Evolutionary conservation across 2,797 vertebrate species (phyloP).

Genomic region (Rhinella marina): DNA sequence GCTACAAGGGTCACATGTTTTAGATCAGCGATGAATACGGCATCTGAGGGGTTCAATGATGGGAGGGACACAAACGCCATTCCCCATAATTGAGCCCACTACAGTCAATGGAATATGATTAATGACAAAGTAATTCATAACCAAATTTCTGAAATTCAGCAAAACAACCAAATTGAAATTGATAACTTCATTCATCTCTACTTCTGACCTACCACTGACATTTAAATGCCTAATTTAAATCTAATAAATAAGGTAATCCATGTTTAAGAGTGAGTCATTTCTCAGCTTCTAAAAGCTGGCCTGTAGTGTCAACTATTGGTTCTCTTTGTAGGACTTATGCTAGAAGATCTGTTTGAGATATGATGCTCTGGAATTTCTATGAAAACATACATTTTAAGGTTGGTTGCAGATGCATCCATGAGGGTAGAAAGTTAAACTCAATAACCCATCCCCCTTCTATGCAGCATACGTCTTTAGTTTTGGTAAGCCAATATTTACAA

Average conservation of each 20-base stretch:
- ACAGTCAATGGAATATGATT: too few species aligned
- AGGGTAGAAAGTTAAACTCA: conserved; percentile 25
- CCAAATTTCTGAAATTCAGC: too few species aligned
- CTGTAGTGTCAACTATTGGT: neutral
- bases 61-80: too few species aligned
- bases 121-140: too few species aligned
- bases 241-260: conserved; percentile 33
- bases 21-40: neutral
- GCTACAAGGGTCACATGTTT: neutral
- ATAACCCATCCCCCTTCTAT: neutral
- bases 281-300: conserved; percentile 15
- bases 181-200: too few species aligned
- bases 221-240: neutral
- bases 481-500: neutral
- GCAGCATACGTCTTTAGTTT: neutral
- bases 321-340: conserved; percentile 17
- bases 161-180: too few species aligned
- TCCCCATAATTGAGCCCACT: too few species aligned
- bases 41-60: too few species aligned
- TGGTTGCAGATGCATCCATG: conserved; percentile 36
- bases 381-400: conserved; percentile 24
- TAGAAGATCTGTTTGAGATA: conserved; percentile 32
- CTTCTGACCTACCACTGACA: conserved; percentile 43
- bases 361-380: conserved; percentile 33
- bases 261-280: conserved; percentile 10